Evolutionary conservation across 2,797 vertebrate species (phyloP), one percentile per base, ranked within the genome.

Genomic region (Eupleurogrammus muticus): DNA sequence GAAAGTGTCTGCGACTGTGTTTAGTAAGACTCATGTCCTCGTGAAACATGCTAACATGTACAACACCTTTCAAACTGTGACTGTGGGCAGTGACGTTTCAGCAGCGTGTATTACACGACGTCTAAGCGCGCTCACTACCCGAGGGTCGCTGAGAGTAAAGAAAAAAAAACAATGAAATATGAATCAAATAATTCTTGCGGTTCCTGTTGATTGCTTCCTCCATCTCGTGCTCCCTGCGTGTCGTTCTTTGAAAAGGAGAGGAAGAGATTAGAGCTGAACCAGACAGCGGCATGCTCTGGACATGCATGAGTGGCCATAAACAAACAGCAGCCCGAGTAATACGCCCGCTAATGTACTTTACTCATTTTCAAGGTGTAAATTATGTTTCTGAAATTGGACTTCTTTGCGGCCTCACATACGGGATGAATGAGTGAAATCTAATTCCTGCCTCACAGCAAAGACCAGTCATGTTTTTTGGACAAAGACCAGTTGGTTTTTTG

Each of bases 301-400:
- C 38, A 42, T 52, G 32, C 35, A 23, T 10, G 8, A 16, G 8
- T 5, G 4, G 7, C 21, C 4, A n/a, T 21, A 62, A 77, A 40
- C 58, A 70, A 54, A 81, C 63, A 28, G 58, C 47, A 57, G 53
- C 28, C 44, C n/a, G n/a, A 58, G 47, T 42, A 34, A 49, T 21
- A n/a, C 42, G 55, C 57, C 42, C n/a, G 28, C 35, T 12, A 42
- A 40, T 62, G 54, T 54, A 49, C 63, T 75, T 73, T 69, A 44
- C 70, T 65, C 40, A 20, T 66, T 60, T 54, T 67, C 13, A 20
- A 38, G 48, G 60, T 73, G 40, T 50, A 53, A 66, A 64, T 66
- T 24, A 5, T 69, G 20, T 79, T 62, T 63, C 46, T 34, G 23
- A 66, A 63, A 38, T 44, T 19, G 6, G 60, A 61, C 52, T 49